These are phyloP conservation scores for Pantherophis vulpinus DNA, from an alignment of 2,797 vertebrate species.

Conservation along the genomic window DNA sequence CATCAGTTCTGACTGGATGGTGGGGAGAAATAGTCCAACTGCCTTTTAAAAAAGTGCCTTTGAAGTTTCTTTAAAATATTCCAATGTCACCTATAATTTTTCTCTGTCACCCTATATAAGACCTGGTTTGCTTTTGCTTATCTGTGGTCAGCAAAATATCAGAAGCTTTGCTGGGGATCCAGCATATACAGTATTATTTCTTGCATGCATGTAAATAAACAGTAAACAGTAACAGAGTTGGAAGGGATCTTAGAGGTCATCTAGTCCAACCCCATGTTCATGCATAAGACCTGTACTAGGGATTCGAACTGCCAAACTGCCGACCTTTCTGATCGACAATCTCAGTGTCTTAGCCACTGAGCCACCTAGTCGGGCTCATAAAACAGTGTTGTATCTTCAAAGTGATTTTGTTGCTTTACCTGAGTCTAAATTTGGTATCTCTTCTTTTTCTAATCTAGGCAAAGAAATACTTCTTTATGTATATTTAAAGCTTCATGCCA, in stretches of 20 bases:
- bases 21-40: neutral
- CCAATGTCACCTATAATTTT: neutral
- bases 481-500: neutral
- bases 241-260: too few species aligned
- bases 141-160: neutral
- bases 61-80: neutral
- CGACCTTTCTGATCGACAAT: too few species aligned
- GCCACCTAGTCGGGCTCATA: too few species aligned
- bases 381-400: too few species aligned
- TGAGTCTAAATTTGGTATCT: neutral
- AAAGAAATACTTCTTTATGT: neutral
- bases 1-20: neutral
- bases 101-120: neutral
- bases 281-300: too few species aligned
- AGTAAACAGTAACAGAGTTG: too few species aligned
- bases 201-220: neutral
- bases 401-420: neutral
- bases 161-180: neutral
- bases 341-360: too few species aligned
- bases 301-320: too few species aligned
- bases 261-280: too few species aligned
- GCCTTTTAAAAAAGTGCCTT: neutral
- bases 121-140: neutral
- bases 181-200: neutral
- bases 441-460: neutral